phyloP scores from a whole-genome alignment of 2,888 invertebrate genomes.

The Chrysina gloriosa region DNA sequence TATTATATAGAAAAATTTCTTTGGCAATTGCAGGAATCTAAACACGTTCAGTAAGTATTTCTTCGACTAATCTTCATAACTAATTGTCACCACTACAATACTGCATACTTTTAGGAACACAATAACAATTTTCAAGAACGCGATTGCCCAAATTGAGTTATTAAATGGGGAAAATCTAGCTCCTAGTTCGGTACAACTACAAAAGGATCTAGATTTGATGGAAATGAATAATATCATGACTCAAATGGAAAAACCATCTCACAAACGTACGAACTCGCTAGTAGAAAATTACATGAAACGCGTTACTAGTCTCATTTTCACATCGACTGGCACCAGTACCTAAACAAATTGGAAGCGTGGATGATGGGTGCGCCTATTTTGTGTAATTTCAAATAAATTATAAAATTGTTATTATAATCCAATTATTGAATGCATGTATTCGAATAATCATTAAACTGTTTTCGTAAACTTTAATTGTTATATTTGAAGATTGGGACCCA shows the following conservation, averaged over 20 bases:
- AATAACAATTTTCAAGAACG: slow-evolving; percentile 54
- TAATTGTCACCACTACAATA: neutral
- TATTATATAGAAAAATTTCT: slow-evolving; percentile 63
- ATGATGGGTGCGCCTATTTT: too few relatives aligned
- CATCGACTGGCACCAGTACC: slow-evolving; percentile 40
- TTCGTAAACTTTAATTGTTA: too few relatives aligned
- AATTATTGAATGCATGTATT: too few relatives aligned
- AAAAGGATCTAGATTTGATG: slow-evolving; percentile 48
- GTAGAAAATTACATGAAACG: slow-evolving; percentile 42
- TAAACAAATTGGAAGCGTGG: neutral
- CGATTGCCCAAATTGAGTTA: slow-evolving; percentile 48
- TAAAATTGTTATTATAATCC: too few relatives aligned
- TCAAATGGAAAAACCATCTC: slow-evolving; percentile 24
- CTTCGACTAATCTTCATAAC: neutral
- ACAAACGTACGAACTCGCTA: slow-evolving; percentile 37
- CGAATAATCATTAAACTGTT: too few relatives aligned
- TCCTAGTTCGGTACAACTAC: slow-evolving; percentile 50
- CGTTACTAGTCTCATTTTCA: slow-evolving; percentile 45
- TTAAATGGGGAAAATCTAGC: slow-evolving; percentile 47
- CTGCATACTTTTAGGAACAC: slow-evolving; percentile 51
- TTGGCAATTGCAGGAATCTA: slow-evolving; percentile 53
- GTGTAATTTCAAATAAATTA: neutral
- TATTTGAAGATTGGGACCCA: too few relatives aligned
- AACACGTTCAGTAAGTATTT: slow-evolving; percentile 41
- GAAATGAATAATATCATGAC: slow-evolving; percentile 38